phyloP scores from a whole-genome alignment of 2,888 invertebrate species.

The Caenorhabditis wallacei region DNA sequence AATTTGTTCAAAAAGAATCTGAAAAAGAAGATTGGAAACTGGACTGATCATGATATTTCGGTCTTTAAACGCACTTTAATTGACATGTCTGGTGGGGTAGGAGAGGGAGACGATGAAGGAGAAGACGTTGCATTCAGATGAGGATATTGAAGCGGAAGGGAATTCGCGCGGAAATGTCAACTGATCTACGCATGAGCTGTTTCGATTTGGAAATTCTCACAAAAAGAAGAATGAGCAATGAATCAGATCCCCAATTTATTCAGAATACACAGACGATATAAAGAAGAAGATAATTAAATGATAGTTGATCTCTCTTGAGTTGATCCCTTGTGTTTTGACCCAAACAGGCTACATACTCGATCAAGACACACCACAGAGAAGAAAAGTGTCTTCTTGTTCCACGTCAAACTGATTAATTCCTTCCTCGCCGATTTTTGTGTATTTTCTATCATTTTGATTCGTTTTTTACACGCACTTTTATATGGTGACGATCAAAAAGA shows the following conservation, averaged over 20 bases:
- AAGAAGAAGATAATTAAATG: background rate
- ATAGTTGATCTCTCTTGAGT: background rate
- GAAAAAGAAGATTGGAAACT: background rate
- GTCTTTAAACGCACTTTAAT: conserved; percentile 58
- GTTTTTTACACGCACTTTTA: conserved; percentile 25
- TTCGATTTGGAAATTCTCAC: conserved; percentile 3
- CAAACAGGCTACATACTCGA: background rate
- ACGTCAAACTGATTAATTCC: conserved; percentile 51
- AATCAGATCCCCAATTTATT: background rate
- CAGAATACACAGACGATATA: background rate
- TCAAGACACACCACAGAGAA: conserved; percentile 58
- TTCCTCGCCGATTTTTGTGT: background rate
- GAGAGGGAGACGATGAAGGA: background rate
- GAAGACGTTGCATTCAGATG: background rate
- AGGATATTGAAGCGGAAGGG: conserved; percentile 48
- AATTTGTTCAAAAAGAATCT: conserved; percentile 65
- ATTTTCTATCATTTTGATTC: background rate
- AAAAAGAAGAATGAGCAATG: background rate
- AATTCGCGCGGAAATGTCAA: conserved; percentile 25
- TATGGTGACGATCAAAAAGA: background rate
- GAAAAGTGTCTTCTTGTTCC: background rate
- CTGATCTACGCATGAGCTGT: conserved; percentile 46
- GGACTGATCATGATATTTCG: conserved; percentile 34
- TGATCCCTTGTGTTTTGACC: conserved; percentile 27
- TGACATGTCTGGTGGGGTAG: conserved; percentile 32